phyloP scores from a whole-genome alignment of 2,888 invertebrate genomes.

The Patella depressa region DNA sequence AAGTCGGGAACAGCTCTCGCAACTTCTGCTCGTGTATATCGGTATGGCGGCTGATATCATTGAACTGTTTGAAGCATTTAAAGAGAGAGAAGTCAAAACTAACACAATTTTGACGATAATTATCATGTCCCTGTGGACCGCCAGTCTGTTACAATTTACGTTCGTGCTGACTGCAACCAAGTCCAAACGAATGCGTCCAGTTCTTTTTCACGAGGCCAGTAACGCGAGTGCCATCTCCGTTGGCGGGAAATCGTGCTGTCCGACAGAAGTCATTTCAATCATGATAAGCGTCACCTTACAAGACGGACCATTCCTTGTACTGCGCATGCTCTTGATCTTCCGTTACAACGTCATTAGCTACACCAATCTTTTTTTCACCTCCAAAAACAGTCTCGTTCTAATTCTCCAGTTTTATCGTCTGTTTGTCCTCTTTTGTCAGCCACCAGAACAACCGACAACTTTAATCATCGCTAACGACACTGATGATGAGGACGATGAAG shows the following conservation, averaged over 20 bases:
- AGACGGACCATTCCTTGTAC: constrained; percentile 68
- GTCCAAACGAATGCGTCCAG: constrained; percentile 59
- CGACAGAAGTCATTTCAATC: constrained; percentile 50
- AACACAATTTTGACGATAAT: constrained; percentile 79
- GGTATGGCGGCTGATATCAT: constrained; percentile 67
- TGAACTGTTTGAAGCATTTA: constrained; percentile 95
- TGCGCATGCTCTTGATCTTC: constrained; percentile 83
- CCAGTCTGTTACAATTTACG: constrained; percentile 68
- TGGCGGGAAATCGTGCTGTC: constrained; percentile 30
- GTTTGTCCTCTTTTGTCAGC: constrained; percentile 65
- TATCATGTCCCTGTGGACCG: constrained; percentile 67
- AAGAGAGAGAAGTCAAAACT: constrained; percentile 57
- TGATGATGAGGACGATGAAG: not conserved
- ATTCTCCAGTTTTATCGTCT: constrained; percentile 87
- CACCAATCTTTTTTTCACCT: constrained; percentile 96
- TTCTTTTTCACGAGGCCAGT: constrained; percentile 42
- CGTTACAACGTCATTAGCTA: constrained; percentile 92
- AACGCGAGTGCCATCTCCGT: constrained; percentile 15
- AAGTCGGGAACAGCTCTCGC: constrained; percentile 60
- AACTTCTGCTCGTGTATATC: constrained; percentile 62
- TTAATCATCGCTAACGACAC: not conserved
- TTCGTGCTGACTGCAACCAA: constrained; percentile 74
- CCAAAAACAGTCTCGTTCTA: constrained; percentile 91
- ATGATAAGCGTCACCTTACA: constrained; percentile 65
- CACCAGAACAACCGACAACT: not conserved